These are phyloP conservation scores for Distichodus sexfasciatus DNA, from an alignment of 2,797 vertebrate genomes.

Conservation along the genomic window DNA sequence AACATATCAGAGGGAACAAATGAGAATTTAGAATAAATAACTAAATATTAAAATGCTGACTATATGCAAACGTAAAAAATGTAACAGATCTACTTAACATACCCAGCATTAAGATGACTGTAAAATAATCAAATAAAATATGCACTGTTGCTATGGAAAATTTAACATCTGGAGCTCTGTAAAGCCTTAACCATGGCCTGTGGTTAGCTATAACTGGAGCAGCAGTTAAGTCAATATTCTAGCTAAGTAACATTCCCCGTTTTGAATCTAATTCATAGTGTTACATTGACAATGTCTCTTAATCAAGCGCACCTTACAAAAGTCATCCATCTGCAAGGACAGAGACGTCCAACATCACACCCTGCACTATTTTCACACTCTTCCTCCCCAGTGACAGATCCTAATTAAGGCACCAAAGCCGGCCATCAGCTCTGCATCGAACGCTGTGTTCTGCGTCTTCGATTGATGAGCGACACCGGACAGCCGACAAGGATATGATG, in stretches of 20 bases:
- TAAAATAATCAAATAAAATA: too few species aligned
- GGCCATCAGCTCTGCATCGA: constrained; percentile 9
- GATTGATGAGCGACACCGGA: constrained; percentile 26
- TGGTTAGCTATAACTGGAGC: too few species aligned
- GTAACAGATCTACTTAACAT: too few species aligned
- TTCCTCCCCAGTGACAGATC: constrained; percentile 16
- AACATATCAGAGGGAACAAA: background rate
- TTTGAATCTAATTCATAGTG: background rate
- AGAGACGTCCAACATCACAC: background rate
- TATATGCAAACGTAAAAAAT: too few species aligned
- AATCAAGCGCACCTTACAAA: constrained; percentile 5
- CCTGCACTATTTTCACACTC: background rate
- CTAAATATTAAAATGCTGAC: too few species aligned
- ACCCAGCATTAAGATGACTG: too few species aligned
- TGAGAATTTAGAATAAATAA: too few species aligned
- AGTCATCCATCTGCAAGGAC: constrained; percentile 3
- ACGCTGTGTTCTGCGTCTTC: constrained; percentile 23
- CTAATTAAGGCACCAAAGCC: constrained; percentile 11
- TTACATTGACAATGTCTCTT: background rate
- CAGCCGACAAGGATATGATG: constrained; percentile 25
- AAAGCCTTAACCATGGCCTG: too few species aligned
- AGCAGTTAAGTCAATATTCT: background rate
- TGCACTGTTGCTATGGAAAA: too few species aligned
- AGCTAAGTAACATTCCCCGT: background rate
- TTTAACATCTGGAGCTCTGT: too few species aligned